Conservation (phyloP, 2,797 vertebrate species). For the Sylvilagus floridanus region DNA sequence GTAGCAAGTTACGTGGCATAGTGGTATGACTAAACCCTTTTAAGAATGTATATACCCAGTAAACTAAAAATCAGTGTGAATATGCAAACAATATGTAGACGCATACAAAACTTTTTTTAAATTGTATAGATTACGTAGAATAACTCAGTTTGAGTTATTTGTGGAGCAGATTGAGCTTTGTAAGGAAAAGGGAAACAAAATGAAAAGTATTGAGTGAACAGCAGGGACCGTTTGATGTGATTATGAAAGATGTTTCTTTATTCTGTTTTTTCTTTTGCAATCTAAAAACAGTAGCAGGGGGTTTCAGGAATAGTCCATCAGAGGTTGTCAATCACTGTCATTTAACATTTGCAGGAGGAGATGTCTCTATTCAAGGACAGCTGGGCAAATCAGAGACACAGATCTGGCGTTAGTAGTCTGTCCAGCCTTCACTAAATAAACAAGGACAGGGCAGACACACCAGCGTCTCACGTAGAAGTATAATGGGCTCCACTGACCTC, state of each 20-base stretch:
- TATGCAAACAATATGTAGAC: slow-evolving; percentile 58
- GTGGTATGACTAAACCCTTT: slow-evolving; percentile 58
- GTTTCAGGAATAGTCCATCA: slow-evolving; percentile 90
- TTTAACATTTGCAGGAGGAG: slow-evolving; percentile 90
- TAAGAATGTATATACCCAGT: slow-evolving; percentile 75
- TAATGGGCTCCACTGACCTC: slow-evolving; percentile 91
- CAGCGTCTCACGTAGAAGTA: slow-evolving; percentile 90
- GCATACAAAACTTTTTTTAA: slow-evolving; percentile 15
- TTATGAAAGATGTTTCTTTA: slow-evolving; percentile 91
- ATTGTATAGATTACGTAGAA: slow-evolving; percentile 63
- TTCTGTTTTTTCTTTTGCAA: slow-evolving; percentile 89
- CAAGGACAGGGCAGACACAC: slow-evolving; percentile 91
- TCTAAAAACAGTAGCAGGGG: slow-evolving; percentile 92
- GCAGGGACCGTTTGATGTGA: slow-evolving; percentile 90
- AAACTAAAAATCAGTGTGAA: slow-evolving; percentile 61
- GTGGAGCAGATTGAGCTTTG: slow-evolving; percentile 88
- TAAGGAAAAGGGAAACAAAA: slow-evolving; percentile 88
- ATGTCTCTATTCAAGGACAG: slow-evolving; percentile 92
- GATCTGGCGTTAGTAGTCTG: slow-evolving; percentile 91
- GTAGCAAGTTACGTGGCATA: slow-evolving; percentile 69
- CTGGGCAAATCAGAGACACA: slow-evolving; percentile 92
- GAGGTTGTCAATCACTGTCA: slow-evolving; percentile 92
- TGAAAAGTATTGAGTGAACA: slow-evolving; percentile 90
- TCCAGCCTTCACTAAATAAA: slow-evolving; percentile 92
- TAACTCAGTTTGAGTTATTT: slow-evolving; percentile 82